phyloP scores from a whole-genome alignment of 2,888 invertebrate species.

The Atrina japonica region DNA sequence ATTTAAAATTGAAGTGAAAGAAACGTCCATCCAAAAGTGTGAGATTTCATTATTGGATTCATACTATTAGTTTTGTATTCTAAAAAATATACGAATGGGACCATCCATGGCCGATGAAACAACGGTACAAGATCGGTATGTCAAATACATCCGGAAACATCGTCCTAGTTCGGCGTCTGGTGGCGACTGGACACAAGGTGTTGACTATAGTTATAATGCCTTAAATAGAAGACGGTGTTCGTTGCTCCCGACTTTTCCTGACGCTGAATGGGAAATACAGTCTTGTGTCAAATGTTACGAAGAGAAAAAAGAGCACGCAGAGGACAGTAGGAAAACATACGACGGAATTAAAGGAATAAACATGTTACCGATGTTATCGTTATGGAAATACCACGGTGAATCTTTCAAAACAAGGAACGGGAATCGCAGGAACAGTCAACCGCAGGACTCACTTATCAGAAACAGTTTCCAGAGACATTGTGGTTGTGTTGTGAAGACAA shows the following conservation, averaged over 20 bases:
- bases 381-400: conserved; percentile 11
- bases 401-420: too few relatives aligned
- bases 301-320: background rate
- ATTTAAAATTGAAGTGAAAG: too few relatives aligned
- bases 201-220: conserved; percentile 13
- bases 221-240: background rate
- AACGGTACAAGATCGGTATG: background rate
- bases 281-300: conserved; percentile 8
- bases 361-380: background rate
- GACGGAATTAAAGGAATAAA: conserved; percentile 10
- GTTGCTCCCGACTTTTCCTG: conserved; percentile 3
- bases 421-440: background rate
- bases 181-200: background rate
- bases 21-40: too few relatives aligned
- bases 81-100: too few relatives aligned
- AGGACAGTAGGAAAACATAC: too few relatives aligned
- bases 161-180: conserved; percentile 1
- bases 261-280: conserved; percentile 12
- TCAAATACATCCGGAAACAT: background rate
- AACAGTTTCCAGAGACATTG: conserved; percentile 7
- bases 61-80: too few relatives aligned
- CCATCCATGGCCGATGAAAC: background rate
- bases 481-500: conserved; percentile 15
- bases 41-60: too few relatives aligned
- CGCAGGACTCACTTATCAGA: background rate